Evolutionary conservation across 2,888 invertebrate species (phyloP).

Genomic region (Lathronympha strigana): DNA sequence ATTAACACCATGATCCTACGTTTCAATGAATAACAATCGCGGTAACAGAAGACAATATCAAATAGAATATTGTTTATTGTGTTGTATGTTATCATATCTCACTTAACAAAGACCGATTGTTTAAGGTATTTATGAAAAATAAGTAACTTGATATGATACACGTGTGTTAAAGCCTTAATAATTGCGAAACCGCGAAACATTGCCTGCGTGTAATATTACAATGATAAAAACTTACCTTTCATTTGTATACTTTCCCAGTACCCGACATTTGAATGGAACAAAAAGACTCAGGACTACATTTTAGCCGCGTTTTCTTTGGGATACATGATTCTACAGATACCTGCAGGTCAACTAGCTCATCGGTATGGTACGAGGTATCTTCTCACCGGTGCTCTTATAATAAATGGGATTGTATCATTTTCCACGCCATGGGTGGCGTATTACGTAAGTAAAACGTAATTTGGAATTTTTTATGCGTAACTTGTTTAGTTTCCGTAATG

Average conservation of each 20-base stretch:
- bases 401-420: slow-evolving; percentile 87
- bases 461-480: neutral
- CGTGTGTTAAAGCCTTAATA: no score
- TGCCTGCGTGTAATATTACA: no score
- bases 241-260: slow-evolving; percentile 56
- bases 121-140: no score
- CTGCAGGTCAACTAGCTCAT: slow-evolving; percentile 88
- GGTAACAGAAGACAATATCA: no score
- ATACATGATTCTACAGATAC: slow-evolving; percentile 88
- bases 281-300: slow-evolving; percentile 76
- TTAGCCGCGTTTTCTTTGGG: slow-evolving; percentile 85
- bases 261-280: slow-evolving; percentile 81
- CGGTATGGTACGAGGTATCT: slow-evolving; percentile 88
- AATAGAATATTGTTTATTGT: no score
- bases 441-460: slow-evolving; percentile 67
- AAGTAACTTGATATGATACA: no score
- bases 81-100: no score
- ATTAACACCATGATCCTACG: no score
- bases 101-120: no score
- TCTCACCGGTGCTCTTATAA: slow-evolving; percentile 79
- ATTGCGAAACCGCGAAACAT: no score
- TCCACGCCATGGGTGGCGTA: slow-evolving; percentile 87
- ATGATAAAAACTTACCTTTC: neutral
- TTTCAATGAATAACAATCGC: no score
- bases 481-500: neutral